Evolutionary conservation across 2,888 invertebrate species (phyloP), one percentile per base, ranked within the genome.

Genomic region (Omphaloscelis lunosa): DNA sequence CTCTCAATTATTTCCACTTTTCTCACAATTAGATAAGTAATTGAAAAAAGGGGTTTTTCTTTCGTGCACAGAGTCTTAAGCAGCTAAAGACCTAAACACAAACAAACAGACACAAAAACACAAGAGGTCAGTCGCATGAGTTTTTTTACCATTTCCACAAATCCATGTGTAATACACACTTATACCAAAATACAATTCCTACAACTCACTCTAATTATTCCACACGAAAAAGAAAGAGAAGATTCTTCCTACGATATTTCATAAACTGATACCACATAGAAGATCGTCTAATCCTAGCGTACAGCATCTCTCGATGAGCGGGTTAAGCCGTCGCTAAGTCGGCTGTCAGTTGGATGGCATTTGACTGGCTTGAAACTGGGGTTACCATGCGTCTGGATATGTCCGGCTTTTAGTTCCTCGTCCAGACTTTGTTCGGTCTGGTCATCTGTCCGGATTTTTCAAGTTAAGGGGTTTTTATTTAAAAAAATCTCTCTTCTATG

Each of bases 301-400:
- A 62, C 53, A n/a, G n/a, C n/a, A 67, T 39, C 59, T 48, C 68
- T 67, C 61, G 62, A 77, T 73, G 62, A 79, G 51, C 34, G 59
- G 53, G 69, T 70, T 80, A 78, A 86, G 66, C 56, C n/a, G 6
- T 58, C n/a, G 41, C 29, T 86, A 86, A 86, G 72, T 77, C 70
- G 61, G 51, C 51, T 34, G 66, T 84, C 77, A 69, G 72, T 62
- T 72, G 11, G 65, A 53, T 69, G 53, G 68, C 69, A 34, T 75
- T 72, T 82, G 39, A 67, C n/a, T 75, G 29, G 53, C 68, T 59
- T 61, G 65, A n/a, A 39, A 23, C 20, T 29, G 12, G 15, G 51
- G 51, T n/a, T 51, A 51, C 51, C 51, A 17, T n/a, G 0, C 1
- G 1, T 34, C 23, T 5, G 1, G 29, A 51, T 9, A 29, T 51